phyloP scores from a whole-genome alignment of 1,140 invertebrate species.

The Lepidotrigona ventralis region DNA sequence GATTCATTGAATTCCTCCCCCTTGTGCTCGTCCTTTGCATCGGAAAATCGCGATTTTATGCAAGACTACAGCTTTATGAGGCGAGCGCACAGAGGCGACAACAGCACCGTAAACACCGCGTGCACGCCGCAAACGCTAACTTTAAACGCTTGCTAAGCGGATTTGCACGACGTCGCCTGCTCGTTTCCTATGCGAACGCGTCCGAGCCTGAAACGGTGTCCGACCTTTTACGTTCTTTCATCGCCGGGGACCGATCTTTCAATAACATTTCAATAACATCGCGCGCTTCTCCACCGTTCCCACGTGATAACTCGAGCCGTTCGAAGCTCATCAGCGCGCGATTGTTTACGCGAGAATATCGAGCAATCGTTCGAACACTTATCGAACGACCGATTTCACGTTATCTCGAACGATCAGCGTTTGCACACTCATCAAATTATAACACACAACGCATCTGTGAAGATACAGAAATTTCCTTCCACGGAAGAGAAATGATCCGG shows the following conservation, averaged over 20 bases:
- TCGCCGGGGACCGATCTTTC: neutral
- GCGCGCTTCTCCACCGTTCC: conserved; percentile 8
- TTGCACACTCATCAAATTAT: neutral
- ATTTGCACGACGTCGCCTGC: neutral
- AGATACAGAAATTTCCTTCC: too few relatives aligned
- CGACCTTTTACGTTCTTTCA: neutral
- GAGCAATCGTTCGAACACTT: too few relatives aligned
- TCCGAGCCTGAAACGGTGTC: neutral
- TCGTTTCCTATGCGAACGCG: neutral
- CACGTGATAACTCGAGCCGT: conserved; percentile 6
- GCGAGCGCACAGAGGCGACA: neutral
- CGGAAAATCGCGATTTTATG: conserved; percentile 21
- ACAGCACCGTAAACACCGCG: neutral
- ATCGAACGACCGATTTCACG: neutral
- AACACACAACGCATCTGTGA: neutral
- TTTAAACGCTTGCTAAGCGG: conserved; percentile 1
- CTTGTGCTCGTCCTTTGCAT: neutral
- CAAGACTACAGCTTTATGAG: neutral
- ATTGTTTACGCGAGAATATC: neutral
- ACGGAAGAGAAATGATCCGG: neutral
- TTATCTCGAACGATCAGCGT: conserved; percentile 9
- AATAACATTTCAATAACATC: neutral
- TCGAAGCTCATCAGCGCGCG: neutral
- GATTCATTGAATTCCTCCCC: conserved; percentile 44
- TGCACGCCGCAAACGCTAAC: neutral